A percentile compares a stretch with the other conserved stretches of the same genome.
Conservation (phyloP, 2,797 vertebrate species). For the Orientallactaga sibirica region DNA sequence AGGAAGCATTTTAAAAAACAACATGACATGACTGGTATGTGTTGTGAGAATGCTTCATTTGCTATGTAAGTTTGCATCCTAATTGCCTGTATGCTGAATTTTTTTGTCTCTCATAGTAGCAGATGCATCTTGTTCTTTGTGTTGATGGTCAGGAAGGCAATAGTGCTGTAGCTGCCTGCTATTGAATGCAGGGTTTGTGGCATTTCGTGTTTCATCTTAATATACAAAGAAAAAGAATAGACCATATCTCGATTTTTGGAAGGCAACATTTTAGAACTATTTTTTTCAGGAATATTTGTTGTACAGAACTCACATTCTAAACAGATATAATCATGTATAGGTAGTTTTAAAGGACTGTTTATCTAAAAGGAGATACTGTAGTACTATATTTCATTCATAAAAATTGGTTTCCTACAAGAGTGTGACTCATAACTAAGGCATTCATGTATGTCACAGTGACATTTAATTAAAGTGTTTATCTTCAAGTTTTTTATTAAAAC, state of each 20-base stretch:
- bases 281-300: conserved; percentile 1
- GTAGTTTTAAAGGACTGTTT: not conserved
- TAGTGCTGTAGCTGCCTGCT: not conserved
- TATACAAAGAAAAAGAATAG: conserved; percentile 7
- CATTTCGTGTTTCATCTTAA: conserved; percentile 22
- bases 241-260: not conserved
- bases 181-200: not conserved
- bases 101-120: conserved; percentile 11
- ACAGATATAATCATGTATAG: not conserved
- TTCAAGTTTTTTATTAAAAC: not conserved
- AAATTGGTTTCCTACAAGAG: not conserved
- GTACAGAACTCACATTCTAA: not conserved
- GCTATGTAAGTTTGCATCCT: conserved; percentile 51
- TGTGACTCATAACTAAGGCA: not conserved
- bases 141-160: not conserved
- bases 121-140: conserved; percentile 51
- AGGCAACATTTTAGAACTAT: not conserved
- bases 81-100: conserved; percentile 49
- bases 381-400: not conserved
- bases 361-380: not conserved
- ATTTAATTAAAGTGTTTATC: conserved; percentile 13
- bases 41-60: conserved; percentile 45
- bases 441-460: not conserved
- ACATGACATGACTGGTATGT: not conserved
- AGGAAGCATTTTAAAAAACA: conserved; percentile 9